Conservation (phyloP, 2,113 vertebrate genomes). For the Halichoeres trimaculatus region DNA sequence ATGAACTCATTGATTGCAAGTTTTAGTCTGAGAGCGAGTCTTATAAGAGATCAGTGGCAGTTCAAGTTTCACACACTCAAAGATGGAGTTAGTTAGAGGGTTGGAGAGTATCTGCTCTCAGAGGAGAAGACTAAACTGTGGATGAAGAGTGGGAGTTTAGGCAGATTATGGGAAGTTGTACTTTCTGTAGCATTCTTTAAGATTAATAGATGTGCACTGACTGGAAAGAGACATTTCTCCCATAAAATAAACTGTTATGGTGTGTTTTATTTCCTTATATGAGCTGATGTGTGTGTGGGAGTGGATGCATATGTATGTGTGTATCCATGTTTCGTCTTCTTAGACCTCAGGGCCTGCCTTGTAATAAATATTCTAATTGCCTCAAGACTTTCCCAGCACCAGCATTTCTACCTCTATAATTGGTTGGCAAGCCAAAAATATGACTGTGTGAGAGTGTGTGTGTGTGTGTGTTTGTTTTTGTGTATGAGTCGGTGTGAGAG, state of each 20-base stretch:
- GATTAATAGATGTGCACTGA: background rate
- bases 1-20: background rate
- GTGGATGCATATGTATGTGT: background rate
- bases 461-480: conserved; percentile 12
- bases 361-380: conserved; percentile 58
- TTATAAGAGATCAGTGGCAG: background rate
- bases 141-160: background rate
- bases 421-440: conserved; percentile 40
- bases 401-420: conserved; percentile 51
- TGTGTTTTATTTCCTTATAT: background rate
- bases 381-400: conserved; percentile 38
- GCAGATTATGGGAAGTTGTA: background rate
- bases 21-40: background rate
- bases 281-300: background rate
- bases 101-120: background rate
- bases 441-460: conserved; percentile 7
- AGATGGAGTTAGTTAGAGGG: background rate
- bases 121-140: background rate
- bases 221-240: background rate
- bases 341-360: conserved; percentile 19
- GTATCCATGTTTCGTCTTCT: conserved; percentile 31
- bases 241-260: background rate
- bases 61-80: background rate
- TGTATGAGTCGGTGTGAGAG: conserved; percentile 16
- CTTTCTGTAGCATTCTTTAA: background rate